Evolutionary conservation across 2,888 invertebrate genomes (phyloP).

Genomic region (Bibio marci): DNA sequence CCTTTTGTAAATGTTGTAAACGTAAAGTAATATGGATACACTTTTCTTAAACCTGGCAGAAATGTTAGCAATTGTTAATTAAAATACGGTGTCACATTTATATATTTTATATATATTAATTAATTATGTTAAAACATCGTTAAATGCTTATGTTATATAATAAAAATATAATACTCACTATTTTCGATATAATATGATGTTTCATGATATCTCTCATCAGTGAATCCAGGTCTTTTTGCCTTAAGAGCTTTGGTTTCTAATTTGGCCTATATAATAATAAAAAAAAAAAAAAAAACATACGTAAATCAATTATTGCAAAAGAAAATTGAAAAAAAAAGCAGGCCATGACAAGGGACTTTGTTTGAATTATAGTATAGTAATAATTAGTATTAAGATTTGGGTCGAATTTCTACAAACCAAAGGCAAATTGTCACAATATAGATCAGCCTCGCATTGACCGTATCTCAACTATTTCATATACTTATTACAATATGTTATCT

Average conservation of each 20-base stretch:
- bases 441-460: no score
- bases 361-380: no score
- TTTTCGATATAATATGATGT: constrained; percentile 92
- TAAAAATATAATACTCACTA: constrained; percentile 37
- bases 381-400: constrained; percentile 20
- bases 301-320: constrained; percentile 1
- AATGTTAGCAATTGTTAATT: constrained; percentile 14
- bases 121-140: no score
- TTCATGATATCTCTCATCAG: constrained; percentile 84
- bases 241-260: constrained; percentile 80
- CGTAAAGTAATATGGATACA: constrained; percentile 93
- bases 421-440: no score
- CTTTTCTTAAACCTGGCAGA: constrained; percentile 89
- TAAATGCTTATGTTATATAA: no score
- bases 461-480: no score
- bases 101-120: no score
- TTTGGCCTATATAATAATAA: constrained; percentile 52
- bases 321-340: constrained; percentile 7
- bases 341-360: no score
- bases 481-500: no score
- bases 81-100: no score
- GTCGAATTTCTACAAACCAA: no score
- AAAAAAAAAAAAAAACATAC: no score
- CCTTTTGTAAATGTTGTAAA: constrained; percentile 94
- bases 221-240: constrained; percentile 81